Percentiles rank a stretch among this genome's conserved stretches.
Conservation (phyloP, 1,140 invertebrate species). For the Zaprionus davidi region DNA sequence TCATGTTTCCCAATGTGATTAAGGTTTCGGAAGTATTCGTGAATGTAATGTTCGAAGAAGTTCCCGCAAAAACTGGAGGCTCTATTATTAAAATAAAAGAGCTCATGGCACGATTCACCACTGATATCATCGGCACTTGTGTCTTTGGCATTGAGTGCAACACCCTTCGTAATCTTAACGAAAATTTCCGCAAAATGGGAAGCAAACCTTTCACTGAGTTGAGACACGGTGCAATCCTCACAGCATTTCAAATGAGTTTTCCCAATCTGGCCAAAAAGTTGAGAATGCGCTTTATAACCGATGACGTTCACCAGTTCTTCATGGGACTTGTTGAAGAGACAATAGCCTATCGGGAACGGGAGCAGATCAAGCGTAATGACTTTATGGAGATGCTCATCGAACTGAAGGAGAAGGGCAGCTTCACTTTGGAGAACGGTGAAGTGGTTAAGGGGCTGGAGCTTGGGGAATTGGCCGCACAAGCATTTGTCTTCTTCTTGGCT, state of each 20-base stretch:
- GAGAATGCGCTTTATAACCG: constrained; percentile 52
- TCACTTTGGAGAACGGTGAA: constrained; percentile 62
- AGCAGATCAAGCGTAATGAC: constrained; percentile 85
- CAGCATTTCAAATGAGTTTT: constrained; percentile 54
- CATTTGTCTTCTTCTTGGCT: constrained; percentile 87
- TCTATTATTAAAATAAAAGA: constrained; percentile 86
- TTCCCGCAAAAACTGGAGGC: constrained; percentile 34
- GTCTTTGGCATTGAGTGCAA: constrained; percentile 85
- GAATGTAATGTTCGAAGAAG: constrained; percentile 58
- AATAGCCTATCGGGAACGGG: constrained; percentile 84
- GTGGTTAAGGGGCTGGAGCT: constrained; percentile 50
- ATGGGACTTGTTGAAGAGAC: constrained; percentile 84
- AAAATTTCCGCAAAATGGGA: constrained; percentile 84
- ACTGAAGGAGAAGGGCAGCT: constrained; percentile 75
- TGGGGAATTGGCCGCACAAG: constrained; percentile 85
- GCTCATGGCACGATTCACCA: constrained; percentile 86
- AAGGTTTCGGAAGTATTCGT: constrained; percentile 65
- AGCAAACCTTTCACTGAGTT: constrained; percentile 53
- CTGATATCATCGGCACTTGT: constrained; percentile 86
- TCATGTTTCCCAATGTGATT: constrained; percentile 85
- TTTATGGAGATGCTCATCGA: constrained; percentile 86
- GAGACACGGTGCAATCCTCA: constrained; percentile 43
- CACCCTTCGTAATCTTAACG: constrained; percentile 80
- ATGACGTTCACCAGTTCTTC: constrained; percentile 85
- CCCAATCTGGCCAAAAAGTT: constrained; percentile 48